Evolutionary conservation across 2,888 invertebrate species (phyloP), one percentile per base, ranked within the genome.

Genomic region (Panzeria rudis): DNA sequence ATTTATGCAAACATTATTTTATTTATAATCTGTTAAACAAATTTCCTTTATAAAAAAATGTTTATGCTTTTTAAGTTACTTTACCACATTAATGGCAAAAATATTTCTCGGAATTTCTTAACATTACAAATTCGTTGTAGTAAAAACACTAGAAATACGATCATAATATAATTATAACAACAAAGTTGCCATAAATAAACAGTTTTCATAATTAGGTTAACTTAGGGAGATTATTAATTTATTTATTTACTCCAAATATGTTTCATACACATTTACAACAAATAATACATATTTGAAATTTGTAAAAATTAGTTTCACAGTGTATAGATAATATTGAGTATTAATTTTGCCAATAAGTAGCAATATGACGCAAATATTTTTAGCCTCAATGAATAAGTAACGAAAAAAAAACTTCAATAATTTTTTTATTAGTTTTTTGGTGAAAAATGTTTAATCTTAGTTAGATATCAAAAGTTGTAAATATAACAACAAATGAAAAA

Each of bases 101-200:
- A 9, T 47, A 32, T 66, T 50, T 72, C 59, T 61, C 15, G 47
- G 44, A 72, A 72, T 75, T 75, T 52, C 25, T 61, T 50, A 29
- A 56, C 1, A 47, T 29, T 50, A 50, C 23, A 52, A 23, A 25
- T 25, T 1, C 25, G 54, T 38, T 11, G 13, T 38, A 9, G 38
- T 38, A 38, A 11, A 38, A 11, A 13, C 25, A 54, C 15, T 54
- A 54, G 25, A 54, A 25, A 25, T 54, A 25, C 13, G 25, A 54
- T 54, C 38, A 3, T 6, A 23, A 25, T 23, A 6, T 29, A 2
- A 15, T 25, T 2, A 54, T 23, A 13, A 52, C 23, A 52, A 13
- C 23, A 52, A 23, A 50, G 11, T 50, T 50, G 8, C 4, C 11
- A 23, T 11, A 13, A 52, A 23, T 11, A 13, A 52, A 25, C n/a